A percentile compares a stretch with the other conserved stretches of the same genome.
phyloP scores from a whole-genome alignment of 2,113 vertebrate genomes.

The Bostrychus sinensis region DNA sequence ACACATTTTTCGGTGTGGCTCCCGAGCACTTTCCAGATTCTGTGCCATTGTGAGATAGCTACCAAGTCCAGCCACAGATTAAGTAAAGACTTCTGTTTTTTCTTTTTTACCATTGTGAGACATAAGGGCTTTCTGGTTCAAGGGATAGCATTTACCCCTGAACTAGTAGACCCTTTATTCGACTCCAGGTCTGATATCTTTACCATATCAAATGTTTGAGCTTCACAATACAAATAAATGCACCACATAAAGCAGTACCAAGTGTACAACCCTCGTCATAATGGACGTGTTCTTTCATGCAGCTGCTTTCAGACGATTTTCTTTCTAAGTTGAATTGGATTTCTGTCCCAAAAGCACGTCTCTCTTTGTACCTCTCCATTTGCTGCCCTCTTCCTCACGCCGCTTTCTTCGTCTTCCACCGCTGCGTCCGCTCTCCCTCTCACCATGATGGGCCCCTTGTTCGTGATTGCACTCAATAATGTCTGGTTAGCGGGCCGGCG shows the following conservation, averaged over 20 bases:
- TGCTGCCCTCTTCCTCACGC: conserved; percentile 8
- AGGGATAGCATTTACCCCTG: too few relatives aligned
- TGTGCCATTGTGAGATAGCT: too few relatives aligned
- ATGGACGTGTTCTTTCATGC: not conserved
- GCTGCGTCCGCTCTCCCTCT: conserved; percentile 46
- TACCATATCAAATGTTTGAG: too few relatives aligned
- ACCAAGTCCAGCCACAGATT: too few relatives aligned
- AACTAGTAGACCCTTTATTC: too few relatives aligned
- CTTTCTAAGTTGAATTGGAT: not conserved
- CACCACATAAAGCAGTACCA: not conserved
- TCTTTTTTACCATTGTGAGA: too few relatives aligned
- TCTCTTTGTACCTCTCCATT: conserved; percentile 11
- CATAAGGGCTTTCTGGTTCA: too few relatives aligned
- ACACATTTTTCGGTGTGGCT: too few relatives aligned
- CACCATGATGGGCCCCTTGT: conserved; percentile 29
- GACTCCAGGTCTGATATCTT: too few relatives aligned
- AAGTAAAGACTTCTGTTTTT: too few relatives aligned
- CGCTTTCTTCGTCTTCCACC: conserved; percentile 10
- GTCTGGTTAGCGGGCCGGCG: conserved; percentile 47
- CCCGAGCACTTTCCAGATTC: too few relatives aligned
- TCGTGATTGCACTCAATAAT: conserved; percentile 69
- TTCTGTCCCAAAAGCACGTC: conserved; percentile 4
- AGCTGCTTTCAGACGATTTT: not conserved
- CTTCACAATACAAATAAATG: too few relatives aligned
- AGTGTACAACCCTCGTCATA: not conserved